A percentile compares a stretch with the other conserved stretches of the same genome.
phyloP scores from a whole-genome alignment of 2,113 vertebrate species.

The Pogonocichla stellata region DNA sequence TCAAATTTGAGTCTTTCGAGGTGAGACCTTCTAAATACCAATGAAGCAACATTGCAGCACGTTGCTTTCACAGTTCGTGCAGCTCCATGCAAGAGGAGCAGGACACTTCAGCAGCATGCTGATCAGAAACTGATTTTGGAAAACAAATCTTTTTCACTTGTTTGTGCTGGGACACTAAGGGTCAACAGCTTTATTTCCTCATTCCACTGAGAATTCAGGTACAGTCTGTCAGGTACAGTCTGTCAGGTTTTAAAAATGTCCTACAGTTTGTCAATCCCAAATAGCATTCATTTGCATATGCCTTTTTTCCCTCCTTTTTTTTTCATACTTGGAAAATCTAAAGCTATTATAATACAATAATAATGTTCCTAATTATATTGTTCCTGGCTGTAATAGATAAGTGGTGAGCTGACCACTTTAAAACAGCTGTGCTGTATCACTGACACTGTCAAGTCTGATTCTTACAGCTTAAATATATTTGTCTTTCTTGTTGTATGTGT shows the following conservation, averaged over 20 bases:
- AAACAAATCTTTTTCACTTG: neutral
- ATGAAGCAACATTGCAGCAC: neutral
- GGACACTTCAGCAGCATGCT: neutral
- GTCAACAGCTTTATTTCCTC: neutral
- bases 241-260: neutral
- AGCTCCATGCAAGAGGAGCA: neutral
- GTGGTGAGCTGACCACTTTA: neutral
- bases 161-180: neutral
- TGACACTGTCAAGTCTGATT: neutral
- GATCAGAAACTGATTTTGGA: neutral
- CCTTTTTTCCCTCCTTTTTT: accelerated
- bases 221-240: neutral
- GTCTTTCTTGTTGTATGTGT: neutral
- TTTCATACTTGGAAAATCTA: neutral
- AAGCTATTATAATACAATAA: neutral
- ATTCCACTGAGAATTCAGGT: neutral
- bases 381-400: neutral
- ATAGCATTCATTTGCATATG: neutral
- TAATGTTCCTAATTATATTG: neutral
- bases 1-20: neutral
- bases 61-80: neutral
- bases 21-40: neutral
- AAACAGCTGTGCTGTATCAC: neutral
- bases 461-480: neutral
- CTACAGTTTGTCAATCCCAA: neutral